phyloP scores from a whole-genome alignment of 2,888 invertebrate genomes.

The Parapristionchus giblindavisi region DNA sequence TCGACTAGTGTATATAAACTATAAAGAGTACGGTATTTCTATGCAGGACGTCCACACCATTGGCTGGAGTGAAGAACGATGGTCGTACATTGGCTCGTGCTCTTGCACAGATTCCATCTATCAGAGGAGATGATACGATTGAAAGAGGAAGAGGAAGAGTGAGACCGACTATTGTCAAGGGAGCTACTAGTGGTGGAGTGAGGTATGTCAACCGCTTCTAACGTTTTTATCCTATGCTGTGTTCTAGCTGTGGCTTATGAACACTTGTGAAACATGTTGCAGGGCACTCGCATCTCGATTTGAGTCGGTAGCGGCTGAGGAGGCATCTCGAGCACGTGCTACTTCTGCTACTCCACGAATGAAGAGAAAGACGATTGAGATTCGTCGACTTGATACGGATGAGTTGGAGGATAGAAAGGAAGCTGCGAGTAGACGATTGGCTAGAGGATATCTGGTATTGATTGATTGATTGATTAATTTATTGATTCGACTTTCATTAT shows the following conservation, averaged over 20 bases:
- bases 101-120: conserved; percentile 35
- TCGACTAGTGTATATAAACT: background rate
- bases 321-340: conserved; percentile 1
- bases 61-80: conserved; percentile 22
- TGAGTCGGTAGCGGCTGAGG: conserved; percentile 26
- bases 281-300: conserved; percentile 32
- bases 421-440: conserved; percentile 14
- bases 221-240: no score
- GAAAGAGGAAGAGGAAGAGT: conserved; percentile 17
- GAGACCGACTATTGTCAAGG: background rate
- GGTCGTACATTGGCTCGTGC: conserved; percentile 21
- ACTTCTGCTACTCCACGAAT: conserved; percentile 15
- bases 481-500: background rate
- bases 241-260: background rate
- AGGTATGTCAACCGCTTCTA: conserved; percentile 2
- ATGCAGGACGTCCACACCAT: conserved; percentile 28
- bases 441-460: conserved; percentile 2
- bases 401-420: conserved; percentile 21
- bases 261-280: background rate
- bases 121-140: conserved; percentile 15
- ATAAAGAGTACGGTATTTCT: background rate
- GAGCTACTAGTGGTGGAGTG: conserved; percentile 17
- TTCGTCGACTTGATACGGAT: conserved; percentile 7
- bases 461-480: no score
- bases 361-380: background rate